Percentiles rank a stretch among this genome's conserved stretches.
Conservation (phyloP, 2,888 invertebrate species). For the Osmoderma eremita region DNA sequence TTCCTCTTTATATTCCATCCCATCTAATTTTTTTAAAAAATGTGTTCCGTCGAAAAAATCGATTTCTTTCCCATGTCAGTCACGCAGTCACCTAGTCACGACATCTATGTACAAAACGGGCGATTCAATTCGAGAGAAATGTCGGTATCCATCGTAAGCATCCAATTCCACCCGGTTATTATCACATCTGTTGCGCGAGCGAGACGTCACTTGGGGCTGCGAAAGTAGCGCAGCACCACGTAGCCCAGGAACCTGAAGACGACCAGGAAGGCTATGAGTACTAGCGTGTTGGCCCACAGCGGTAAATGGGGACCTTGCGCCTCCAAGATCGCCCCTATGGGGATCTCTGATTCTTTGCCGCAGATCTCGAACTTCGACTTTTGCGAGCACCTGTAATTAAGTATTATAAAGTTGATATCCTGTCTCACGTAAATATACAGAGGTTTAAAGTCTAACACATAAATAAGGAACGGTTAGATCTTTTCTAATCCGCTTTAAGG, state of each 20-base stretch:
- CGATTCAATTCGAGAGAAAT: neutral
- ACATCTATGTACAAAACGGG: neutral
- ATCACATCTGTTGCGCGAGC: conserved; percentile 37
- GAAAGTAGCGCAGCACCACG: conserved; percentile 76
- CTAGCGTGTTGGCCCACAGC: conserved; percentile 78
- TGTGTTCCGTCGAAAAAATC: no score
- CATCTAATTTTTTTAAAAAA: no score
- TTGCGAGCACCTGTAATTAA: conserved; percentile 71
- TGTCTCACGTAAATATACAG: no score
- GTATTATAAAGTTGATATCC: conserved; percentile 27
- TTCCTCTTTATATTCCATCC: no score
- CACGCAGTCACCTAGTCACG: neutral
- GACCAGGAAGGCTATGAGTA: conserved; percentile 75
- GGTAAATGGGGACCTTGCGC: conserved; percentile 73
- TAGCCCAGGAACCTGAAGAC: conserved; percentile 79
- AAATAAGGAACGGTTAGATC: no score
- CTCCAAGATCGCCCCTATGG: conserved; percentile 73
- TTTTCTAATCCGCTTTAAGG: no score
- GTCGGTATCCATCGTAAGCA: neutral
- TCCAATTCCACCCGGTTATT: conserved; percentile 9
- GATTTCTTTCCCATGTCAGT: no score
- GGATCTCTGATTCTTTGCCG: conserved; percentile 69
- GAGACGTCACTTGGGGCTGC: conserved; percentile 71
- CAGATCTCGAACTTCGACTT: conserved; percentile 75
- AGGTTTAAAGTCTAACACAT: no score